Base-by-base conservation (phyloP, 2,113 vertebrate species). In the Tichodroma muraria region DNA sequence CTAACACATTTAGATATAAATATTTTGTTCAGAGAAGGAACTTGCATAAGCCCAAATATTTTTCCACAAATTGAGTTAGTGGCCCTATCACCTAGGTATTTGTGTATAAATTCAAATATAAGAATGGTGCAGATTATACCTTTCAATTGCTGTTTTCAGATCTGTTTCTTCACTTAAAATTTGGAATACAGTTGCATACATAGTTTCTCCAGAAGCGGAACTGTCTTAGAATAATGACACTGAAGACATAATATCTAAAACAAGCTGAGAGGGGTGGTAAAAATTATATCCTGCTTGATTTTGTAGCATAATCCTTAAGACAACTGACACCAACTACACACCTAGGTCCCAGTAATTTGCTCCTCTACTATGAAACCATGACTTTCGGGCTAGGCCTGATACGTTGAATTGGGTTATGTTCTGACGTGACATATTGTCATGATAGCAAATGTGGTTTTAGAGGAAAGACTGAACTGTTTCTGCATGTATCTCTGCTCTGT, bases 401-500 rank as follows among this genome's bases (percentile, higher is more conserved):
- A 16, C 65, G 19, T 56, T 77, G 49, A 88, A 83, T 23, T 64
- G 28, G 49, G 24, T 69, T 20, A 18, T 69, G 30, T 85, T 90
- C 88, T 80, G 47, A 82, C 24, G 20, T 54, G 40, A 50, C 30
- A 27, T 88, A 28, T 5, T 65, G 22, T 60, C 19, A 13, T 21
- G 15, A 24, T 47, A 72, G 66, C 45, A 82, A 88, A 59, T 1
- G 2, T 40, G n/a, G 9, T 60, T 94, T 82, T 56, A 72, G 31
- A 40, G 38, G 28, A 69, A 80, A 77, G 27, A 60, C 4, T 16
- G 50, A 60, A 31, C 15, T 42, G 5, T 11, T 53, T 40, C 54
- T 11, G 3, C 7, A 28, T 12, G 33, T 0, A 21, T 12, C 31
- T 80, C 30, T 2, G 1, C 31, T 28, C 33, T 52, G 14, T 35